These are phyloP conservation scores for Dicaeum eximium DNA, from an alignment of 2,113 vertebrate species.

Conservation along the genomic window DNA sequence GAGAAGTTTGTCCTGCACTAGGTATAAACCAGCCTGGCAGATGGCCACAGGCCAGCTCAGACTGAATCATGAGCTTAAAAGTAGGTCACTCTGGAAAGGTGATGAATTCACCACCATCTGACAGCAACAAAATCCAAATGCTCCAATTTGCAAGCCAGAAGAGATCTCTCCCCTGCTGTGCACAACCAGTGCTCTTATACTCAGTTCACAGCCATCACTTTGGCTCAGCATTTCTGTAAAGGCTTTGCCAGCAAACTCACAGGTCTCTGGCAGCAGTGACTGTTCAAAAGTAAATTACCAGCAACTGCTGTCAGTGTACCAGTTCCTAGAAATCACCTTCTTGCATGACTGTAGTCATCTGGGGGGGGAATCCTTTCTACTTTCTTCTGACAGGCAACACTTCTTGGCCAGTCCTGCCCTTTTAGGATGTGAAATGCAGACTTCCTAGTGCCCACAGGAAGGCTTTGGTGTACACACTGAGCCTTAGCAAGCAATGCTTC, in stretches of 20 bases:
- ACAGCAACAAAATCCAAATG: background rate
- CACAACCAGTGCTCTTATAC: background rate
- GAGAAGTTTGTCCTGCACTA: background rate
- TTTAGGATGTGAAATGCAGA: background rate
- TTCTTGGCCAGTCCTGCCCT: background rate
- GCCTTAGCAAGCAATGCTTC: background rate
- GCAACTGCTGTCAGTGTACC: background rate
- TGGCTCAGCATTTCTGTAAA: background rate
- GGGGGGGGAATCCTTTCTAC: background rate
- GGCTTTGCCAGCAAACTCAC: background rate
- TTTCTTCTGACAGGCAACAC: background rate
- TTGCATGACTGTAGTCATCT: background rate
- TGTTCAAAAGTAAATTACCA: background rate
- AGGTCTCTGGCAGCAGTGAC: background rate
- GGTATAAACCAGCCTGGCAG: background rate
- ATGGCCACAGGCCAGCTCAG: background rate
- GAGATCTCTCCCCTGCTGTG: background rate
- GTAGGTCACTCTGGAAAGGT: background rate
- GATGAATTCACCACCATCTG: background rate
- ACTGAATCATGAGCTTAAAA: background rate
- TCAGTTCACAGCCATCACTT: background rate
- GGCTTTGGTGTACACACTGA: background rate
- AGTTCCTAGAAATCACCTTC: background rate
- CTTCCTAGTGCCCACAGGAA: background rate
- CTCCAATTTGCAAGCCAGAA: background rate